phyloP scores from a whole-genome alignment of 2,797 vertebrate species.

The Ptychobarbus kaznakovi region DNA sequence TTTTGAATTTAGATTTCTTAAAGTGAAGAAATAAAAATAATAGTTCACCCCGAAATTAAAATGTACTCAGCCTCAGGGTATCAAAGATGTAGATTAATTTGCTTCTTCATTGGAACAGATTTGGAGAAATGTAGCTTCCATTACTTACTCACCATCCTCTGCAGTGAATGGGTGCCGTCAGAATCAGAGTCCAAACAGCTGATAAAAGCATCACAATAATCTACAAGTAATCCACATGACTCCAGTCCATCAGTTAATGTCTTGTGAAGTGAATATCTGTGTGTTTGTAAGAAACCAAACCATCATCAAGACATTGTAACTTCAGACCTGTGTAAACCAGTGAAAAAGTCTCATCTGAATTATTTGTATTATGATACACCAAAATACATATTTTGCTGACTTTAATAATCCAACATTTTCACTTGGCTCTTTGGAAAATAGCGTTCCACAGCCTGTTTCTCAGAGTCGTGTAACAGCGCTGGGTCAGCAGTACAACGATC shows the following conservation, averaged over 20 bases:
- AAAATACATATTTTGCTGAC: not conserved
- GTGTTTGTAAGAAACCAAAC: not conserved
- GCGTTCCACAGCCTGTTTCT: not conserved
- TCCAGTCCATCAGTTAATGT: not conserved
- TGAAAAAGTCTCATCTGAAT: not conserved
- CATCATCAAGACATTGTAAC: not conserved
- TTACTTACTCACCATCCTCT: not conserved
- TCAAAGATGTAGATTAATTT: not conserved
- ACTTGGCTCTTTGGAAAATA: not conserved
- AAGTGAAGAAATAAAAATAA: not conserved
- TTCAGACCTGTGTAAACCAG: not conserved
- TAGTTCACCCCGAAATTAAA: not conserved
- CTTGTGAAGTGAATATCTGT: not conserved
- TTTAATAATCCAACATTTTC: not conserved
- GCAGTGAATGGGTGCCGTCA: not conserved
- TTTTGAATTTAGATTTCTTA: not conserved
- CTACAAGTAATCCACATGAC: not conserved
- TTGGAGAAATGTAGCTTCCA: not conserved
- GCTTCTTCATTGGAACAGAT: not conserved
- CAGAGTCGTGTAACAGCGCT: not conserved
- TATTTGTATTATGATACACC: not conserved
- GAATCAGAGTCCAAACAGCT: not conserved
- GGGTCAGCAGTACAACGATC: constrained; percentile 27
- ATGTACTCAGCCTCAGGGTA: not conserved
- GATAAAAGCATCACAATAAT: not conserved